These are phyloP conservation scores for Orgyia antiqua DNA, from an alignment of 2,888 invertebrate species.

Conservation along the genomic window DNA sequence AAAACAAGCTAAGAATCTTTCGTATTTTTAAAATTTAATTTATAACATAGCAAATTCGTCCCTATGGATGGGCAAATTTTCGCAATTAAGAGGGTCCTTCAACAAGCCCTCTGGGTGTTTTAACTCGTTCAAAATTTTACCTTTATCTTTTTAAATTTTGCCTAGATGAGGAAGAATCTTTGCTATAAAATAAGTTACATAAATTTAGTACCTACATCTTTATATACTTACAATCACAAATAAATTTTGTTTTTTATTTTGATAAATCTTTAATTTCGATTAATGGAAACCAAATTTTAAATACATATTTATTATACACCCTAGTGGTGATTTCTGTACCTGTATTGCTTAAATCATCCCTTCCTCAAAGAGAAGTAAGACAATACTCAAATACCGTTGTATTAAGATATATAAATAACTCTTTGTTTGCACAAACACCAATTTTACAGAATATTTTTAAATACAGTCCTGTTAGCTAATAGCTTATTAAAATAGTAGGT, in stretches of 20 bases:
- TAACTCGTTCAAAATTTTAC: conserved; percentile 19
- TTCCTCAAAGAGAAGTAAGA: too few species aligned
- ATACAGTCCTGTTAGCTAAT: too few species aligned
- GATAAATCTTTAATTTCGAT: background rate
- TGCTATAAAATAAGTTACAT: background rate
- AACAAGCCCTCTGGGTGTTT: conserved; percentile 19
- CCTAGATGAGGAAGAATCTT: background rate
- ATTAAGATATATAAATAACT: too few species aligned
- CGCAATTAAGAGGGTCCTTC: conserved; percentile 21
- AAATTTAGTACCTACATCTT: background rate
- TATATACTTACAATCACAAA: background rate
- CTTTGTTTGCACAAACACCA: too few species aligned
- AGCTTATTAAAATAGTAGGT: too few species aligned
- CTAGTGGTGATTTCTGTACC: too few species aligned
- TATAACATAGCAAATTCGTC: conserved; percentile 17
- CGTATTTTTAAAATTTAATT: conserved; percentile 16
- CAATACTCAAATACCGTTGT: too few species aligned
- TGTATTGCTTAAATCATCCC: too few species aligned
- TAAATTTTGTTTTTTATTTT: background rate
- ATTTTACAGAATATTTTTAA: too few species aligned
- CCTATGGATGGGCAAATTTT: conserved; percentile 18
- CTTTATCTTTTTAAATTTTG: conserved; percentile 9
- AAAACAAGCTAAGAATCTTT: conserved; percentile 2
- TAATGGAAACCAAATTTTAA: too few species aligned
- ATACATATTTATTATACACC: too few species aligned